These are phyloP conservation scores for Parapristionchus giblindavisi DNA, from an alignment of 2,888 invertebrate genomes.

Conservation along the genomic window DNA sequence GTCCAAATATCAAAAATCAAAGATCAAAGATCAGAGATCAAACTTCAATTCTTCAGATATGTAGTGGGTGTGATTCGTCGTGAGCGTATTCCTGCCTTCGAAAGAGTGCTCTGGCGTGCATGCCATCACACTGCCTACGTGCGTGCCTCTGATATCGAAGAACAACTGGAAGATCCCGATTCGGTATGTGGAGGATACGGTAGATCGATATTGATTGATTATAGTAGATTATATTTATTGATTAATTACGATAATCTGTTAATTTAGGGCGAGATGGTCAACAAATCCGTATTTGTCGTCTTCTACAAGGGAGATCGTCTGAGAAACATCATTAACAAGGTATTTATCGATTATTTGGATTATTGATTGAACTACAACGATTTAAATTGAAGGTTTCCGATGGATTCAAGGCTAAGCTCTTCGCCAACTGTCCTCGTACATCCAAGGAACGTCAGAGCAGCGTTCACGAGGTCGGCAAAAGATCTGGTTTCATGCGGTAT, in stretches of 20 bases:
- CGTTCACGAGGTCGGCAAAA: constrained; percentile 52
- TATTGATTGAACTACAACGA: neutral
- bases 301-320: constrained; percentile 90
- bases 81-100: constrained; percentile 92
- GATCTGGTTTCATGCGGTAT: neutral
- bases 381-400: constrained; percentile 63
- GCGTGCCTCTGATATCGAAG: constrained; percentile 90
- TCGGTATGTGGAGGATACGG: constrained; percentile 78
- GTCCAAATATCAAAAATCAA: neutral
- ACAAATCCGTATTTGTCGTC: constrained; percentile 88
- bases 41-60: constrained; percentile 77
- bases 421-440: constrained; percentile 96
- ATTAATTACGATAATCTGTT: neutral
- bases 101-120: constrained; percentile 96
- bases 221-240: neutral
- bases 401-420: constrained; percentile 82
- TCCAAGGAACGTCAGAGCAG: constrained; percentile 82
- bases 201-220: neutral
- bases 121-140: constrained; percentile 86
- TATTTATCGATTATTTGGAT: neutral
- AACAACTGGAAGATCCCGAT: constrained; percentile 88
- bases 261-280: constrained; percentile 88
- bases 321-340: constrained; percentile 94
- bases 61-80: constrained; percentile 95
- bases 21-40: neutral